Conservation (phyloP, 2,113 vertebrate species). For the Misgurnus mizolepis region DNA sequence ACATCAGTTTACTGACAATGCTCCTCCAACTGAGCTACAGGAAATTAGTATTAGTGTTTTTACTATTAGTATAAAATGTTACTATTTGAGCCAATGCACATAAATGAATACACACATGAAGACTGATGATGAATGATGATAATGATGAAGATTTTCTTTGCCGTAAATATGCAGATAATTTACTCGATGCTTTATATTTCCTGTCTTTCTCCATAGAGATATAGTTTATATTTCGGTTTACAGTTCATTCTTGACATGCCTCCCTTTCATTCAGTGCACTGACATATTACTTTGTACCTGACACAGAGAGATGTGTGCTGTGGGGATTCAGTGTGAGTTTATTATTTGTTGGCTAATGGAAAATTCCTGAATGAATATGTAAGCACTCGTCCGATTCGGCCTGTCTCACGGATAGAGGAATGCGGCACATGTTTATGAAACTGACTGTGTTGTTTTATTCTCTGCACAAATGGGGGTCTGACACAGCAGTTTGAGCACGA, state of each 20-base stretch:
- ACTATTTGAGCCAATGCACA: too few species aligned
- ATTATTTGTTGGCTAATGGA: constrained; percentile 57
- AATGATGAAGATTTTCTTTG: too few species aligned
- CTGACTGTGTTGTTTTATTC: constrained; percentile 24
- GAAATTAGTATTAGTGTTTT: too few species aligned
- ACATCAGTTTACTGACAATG: too few species aligned
- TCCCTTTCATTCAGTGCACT: constrained; percentile 13
- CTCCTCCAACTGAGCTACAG: too few species aligned
- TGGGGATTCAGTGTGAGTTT: constrained; percentile 48
- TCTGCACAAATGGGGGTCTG: constrained; percentile 27
- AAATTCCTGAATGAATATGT: constrained; percentile 51
- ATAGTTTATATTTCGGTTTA: background rate
- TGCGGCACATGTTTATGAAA: constrained; percentile 30
- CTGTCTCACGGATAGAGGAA: constrained; percentile 16
- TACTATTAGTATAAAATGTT: too few species aligned
- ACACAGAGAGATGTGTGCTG: constrained; percentile 26
- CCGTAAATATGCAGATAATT: too few species aligned
- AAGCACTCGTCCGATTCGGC: constrained; percentile 28
- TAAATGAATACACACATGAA: too few species aligned
- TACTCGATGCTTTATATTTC: background rate
- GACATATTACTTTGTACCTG: constrained; percentile 39
- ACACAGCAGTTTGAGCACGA: constrained; percentile 12
- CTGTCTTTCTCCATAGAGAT: background rate
- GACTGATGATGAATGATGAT: too few species aligned
- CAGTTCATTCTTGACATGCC: background rate